Percentiles rank a stretch among this genome's conserved stretches.
phyloP scores from a whole-genome alignment of 2,113 vertebrate genomes.

The Etheostoma spectabile region DNA sequence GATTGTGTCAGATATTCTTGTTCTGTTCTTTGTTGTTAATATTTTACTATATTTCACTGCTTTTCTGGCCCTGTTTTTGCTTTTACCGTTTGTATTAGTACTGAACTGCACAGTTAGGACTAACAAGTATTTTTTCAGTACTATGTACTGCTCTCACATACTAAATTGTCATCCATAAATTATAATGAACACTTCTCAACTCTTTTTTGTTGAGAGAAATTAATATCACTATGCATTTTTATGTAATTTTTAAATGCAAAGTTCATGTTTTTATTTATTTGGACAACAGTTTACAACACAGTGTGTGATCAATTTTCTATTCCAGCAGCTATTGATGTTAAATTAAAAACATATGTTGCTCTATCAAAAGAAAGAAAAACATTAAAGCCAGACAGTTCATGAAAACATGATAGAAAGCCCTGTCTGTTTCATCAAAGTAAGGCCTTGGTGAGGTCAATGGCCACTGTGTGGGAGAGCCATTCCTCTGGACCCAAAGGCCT shows the following conservation, averaged over 20 bases:
- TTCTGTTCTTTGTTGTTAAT: neutral
- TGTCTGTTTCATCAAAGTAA: slow-evolving; percentile 59
- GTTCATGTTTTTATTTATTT: neutral
- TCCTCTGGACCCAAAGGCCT: slow-evolving; percentile 63
- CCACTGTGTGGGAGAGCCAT: slow-evolving; percentile 33
- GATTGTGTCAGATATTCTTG: neutral
- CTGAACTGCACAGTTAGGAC: neutral
- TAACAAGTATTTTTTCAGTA: neutral
- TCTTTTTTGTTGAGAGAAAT: neutral
- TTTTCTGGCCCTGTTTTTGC: neutral
- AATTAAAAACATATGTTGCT: neutral
- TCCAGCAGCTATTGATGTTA: neutral
- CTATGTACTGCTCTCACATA: neutral
- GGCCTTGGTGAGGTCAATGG: slow-evolving; percentile 59
- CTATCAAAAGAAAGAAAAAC: slow-evolving; percentile 17
- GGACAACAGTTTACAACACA: neutral
- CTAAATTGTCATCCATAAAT: neutral
- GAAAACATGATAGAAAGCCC: slow-evolving; percentile 40
- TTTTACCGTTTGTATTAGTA: neutral
- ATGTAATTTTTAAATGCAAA: slow-evolving; percentile 1
- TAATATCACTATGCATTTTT: neutral
- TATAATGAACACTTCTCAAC: neutral
- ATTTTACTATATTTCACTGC: neutral
- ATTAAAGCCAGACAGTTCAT: slow-evolving; percentile 41
- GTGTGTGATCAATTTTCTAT: neutral